phyloP scores from a whole-genome alignment of 2,797 vertebrate genomes.

The Ceryle rudis region DNA sequence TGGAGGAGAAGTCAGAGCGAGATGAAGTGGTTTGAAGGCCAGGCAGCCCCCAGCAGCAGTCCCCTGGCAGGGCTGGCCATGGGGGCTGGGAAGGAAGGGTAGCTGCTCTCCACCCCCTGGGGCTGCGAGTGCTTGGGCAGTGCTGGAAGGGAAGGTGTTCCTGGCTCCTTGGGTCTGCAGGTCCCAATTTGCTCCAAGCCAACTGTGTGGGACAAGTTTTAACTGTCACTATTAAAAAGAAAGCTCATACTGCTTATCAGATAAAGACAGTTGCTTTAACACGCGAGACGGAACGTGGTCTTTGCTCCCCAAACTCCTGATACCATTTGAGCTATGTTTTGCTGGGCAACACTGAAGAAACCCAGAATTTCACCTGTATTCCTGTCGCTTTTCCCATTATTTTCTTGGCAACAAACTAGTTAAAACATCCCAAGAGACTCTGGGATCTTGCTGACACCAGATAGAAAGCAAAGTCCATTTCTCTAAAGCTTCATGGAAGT shows the following conservation, averaged over 20 bases:
- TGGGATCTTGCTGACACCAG: neutral
- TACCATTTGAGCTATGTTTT: neutral
- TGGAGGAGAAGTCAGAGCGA: neutral
- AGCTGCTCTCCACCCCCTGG: fast-evolving
- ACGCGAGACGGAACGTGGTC: neutral
- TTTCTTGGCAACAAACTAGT: neutral
- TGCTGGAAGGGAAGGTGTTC: neutral
- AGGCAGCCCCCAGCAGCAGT: neutral
- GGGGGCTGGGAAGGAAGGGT: fast-evolving
- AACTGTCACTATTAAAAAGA: neutral
- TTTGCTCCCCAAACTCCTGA: neutral
- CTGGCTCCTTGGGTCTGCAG: fast-evolving
- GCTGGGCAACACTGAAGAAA: neutral
- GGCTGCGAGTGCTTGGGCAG: fast-evolving
- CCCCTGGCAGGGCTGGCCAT: fast-evolving
- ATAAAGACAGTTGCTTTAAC: neutral
- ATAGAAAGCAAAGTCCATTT: neutral
- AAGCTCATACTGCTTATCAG: neutral
- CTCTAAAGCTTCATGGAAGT: neutral
- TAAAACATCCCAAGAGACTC: neutral
- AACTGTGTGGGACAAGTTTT: neutral
- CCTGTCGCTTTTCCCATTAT: neutral
- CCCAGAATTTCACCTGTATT: neutral
- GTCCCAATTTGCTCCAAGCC: no score
- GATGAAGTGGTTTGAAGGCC: fast-evolving